phyloP scores from a whole-genome alignment of 2,113 vertebrate species.

The Pimephales promelas region DNA sequence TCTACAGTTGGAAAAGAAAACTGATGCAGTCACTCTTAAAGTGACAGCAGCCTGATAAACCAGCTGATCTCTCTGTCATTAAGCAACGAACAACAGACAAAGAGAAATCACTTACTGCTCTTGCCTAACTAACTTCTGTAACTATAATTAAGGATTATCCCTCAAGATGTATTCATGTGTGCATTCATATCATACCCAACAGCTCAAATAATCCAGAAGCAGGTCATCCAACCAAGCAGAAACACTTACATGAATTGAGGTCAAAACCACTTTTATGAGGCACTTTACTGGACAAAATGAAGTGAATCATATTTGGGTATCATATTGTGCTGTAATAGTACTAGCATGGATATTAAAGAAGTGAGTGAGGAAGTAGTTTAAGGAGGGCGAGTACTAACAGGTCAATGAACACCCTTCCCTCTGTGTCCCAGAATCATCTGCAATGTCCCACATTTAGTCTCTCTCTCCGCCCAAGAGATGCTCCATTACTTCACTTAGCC shows the following conservation, averaged over 20 bases:
- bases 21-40: too few species aligned
- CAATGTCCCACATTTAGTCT: slow-evolving; percentile 35
- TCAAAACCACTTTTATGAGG: neutral
- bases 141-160: neutral
- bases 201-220: neutral
- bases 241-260: neutral
- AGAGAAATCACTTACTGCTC: too few species aligned
- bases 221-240: neutral
- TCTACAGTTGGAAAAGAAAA: too few species aligned
- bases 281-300: neutral
- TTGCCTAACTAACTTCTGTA: too few species aligned
- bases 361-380: neutral
- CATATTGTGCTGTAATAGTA: neutral
- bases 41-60: too few species aligned
- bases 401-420: slow-evolving; percentile 42
- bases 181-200: neutral
- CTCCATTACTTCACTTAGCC: slow-evolving; percentile 47
- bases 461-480: slow-evolving; percentile 41
- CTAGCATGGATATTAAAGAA: neutral
- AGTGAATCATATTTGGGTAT: neutral
- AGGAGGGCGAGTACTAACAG: slow-evolving; percentile 28
- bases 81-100: too few species aligned
- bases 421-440: slow-evolving; percentile 36
- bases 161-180: neutral
- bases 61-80: too few species aligned